Base-by-base conservation (phyloP, 2,113 vertebrate genomes). In the Reinhardtius hippoglossoides region DNA sequence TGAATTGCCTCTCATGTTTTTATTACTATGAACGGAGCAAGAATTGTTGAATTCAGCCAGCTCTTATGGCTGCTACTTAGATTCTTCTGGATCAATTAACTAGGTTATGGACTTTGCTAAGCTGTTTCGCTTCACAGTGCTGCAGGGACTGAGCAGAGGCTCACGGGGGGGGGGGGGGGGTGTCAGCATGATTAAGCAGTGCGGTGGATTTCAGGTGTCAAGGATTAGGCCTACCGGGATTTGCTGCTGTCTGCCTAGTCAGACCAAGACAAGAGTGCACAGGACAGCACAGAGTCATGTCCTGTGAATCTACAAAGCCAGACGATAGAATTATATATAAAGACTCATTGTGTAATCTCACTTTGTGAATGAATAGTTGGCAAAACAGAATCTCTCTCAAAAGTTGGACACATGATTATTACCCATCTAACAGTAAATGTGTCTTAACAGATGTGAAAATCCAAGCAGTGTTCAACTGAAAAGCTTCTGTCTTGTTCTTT, bases 41-140 rank as follows among this genome's bases (percentile, higher is more conserved):
- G 42, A 5, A 40, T 63, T 35, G n/a, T 16, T 23, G 52, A 48
- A 20, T 69, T 57, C 1, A 5, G 59, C 4, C 27, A 23, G 20
- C 50, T 72, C 16, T 68, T 5, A 23, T 57, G 14, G 9, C 42
- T 65, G n/a, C 14, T 5, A 21, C 52, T 69, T n/a, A 44, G 31
- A 61, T 23, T 82, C 54, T 78, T 85, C 80, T 1, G 23, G 71
- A 83, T 81, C 77, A 81, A 40, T 79, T 85, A 81, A 40, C 50
- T 24, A 3, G 16, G 59, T 81, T 76, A 48, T 67, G 42, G 72
- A 70, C 35, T 16, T 62, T 24, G 16, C 27, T 81, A 81, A 83
- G 58, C 85, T 74, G 23, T 42, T 81, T 24, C 37, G 64, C 71
- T 67, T 60, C 12, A 79, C 71, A 42, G 26, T n/a, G 37, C 46